phyloP scores from a whole-genome alignment of 30 jellyfish, hydroid and myxozoan species.

The Nemopilema nomurai region DNA sequence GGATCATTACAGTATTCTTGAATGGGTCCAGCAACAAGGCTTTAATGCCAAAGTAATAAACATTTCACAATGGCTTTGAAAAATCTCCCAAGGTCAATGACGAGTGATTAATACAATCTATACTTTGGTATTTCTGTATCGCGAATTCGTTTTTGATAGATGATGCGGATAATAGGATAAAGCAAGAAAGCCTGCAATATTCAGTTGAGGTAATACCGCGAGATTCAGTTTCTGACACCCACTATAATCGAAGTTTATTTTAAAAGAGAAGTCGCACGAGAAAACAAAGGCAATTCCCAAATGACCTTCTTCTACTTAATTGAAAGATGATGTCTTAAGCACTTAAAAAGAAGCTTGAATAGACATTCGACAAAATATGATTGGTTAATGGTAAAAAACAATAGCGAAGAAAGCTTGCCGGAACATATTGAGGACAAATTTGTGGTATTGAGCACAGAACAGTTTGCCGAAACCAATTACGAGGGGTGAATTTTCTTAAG shows the following conservation, averaged over 20 bases:
- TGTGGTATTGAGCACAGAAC: no score
- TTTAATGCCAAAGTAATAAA: neutral
- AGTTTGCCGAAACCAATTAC: no score
- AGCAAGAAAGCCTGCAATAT: neutral
- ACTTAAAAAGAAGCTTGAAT: neutral
- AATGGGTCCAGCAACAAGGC: neutral
- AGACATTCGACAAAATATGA: neutral
- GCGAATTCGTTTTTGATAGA: neutral
- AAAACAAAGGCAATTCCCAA: neutral
- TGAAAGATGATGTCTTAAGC: neutral
- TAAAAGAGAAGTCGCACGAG: neutral
- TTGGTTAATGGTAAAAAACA: neutral
- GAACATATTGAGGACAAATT: no score
- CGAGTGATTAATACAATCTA: neutral
- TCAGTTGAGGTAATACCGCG: neutral
- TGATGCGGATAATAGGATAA: no score
- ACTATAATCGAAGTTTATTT: neutral
- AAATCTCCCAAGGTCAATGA: neutral
- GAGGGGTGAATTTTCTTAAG: no score
- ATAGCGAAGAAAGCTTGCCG: neutral
- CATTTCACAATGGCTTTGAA: neutral
- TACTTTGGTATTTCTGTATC: neutral
- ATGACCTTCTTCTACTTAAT: neutral
- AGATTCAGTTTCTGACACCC: neutral
- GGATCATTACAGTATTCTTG: neutral